These are phyloP conservation scores for Agrotis clavis DNA, from an alignment of 2,888 invertebrate species.

Conservation along the genomic window DNA sequence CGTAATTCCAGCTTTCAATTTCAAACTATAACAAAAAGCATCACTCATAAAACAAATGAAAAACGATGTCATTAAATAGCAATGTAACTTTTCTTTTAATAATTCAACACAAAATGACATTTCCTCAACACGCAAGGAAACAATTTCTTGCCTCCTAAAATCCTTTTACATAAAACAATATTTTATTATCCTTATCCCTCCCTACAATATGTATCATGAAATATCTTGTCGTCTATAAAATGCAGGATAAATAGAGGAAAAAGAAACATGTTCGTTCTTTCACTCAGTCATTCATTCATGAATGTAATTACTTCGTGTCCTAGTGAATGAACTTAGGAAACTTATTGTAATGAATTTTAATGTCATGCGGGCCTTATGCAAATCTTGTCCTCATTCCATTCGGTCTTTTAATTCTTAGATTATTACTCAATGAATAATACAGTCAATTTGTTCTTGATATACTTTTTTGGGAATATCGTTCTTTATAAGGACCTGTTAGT, in stretches of 20 bases:
- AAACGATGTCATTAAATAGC: slow-evolving; percentile 14
- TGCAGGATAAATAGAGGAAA: slow-evolving; percentile 34
- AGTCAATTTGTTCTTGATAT: slow-evolving; percentile 45
- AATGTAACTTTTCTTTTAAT: slow-evolving; percentile 26
- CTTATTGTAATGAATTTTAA: slow-evolving; percentile 83
- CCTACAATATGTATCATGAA: slow-evolving; percentile 8
- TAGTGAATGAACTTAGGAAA: slow-evolving; percentile 68
- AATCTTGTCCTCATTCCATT: slow-evolving; percentile 74
- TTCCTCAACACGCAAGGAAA: slow-evolving; percentile 24
- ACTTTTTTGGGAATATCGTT: slow-evolving; percentile 10
- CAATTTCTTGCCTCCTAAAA: slow-evolving; percentile 9
- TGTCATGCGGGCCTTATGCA: slow-evolving; percentile 78
- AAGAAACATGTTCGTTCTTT: slow-evolving; percentile 43
- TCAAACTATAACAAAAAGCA: background rate
- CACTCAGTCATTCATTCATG: slow-evolving; percentile 52
- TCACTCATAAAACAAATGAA: slow-evolving; percentile 8
- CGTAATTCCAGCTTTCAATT: no score
- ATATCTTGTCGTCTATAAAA: slow-evolving; percentile 33
- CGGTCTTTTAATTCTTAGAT: slow-evolving; percentile 70
- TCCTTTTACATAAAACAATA: slow-evolving; percentile 12
- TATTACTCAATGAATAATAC: slow-evolving; percentile 63
- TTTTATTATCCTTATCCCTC: slow-evolving; percentile 10
- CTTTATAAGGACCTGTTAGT: background rate
- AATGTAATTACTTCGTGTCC: slow-evolving; percentile 63
- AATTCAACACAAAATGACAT: slow-evolving; percentile 21